phyloP scores from a whole-genome alignment of 2,113 vertebrate species.

The Neolamprologus kungweensis region DNA sequence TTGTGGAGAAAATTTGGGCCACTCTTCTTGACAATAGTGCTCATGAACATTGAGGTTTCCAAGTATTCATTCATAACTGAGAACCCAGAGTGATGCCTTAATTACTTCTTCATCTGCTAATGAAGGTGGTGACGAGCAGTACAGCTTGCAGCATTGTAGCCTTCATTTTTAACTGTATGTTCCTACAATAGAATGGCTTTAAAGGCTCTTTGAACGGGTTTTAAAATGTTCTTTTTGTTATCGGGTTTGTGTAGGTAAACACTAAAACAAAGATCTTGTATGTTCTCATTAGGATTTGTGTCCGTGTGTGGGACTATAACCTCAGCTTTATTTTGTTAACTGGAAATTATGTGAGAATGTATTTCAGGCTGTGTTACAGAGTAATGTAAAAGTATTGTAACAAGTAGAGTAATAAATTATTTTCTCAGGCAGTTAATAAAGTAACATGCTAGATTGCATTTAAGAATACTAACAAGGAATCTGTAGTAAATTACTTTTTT shows the following conservation, averaged over 20 bases:
- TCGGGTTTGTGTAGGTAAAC: background rate
- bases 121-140: background rate
- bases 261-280: background rate
- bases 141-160: background rate
- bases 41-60: background rate
- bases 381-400: fast-evolving
- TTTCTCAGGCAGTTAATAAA: background rate
- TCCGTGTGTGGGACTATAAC: fast-evolving
- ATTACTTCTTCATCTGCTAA: background rate
- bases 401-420: background rate
- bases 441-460: background rate
- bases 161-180: background rate
- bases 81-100: background rate
- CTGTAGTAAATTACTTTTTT: background rate
- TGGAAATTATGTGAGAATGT: background rate
- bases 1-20: background rate
- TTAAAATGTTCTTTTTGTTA: background rate
- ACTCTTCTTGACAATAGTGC: background rate
- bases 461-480: background rate
- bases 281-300: background rate
- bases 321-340: background rate
- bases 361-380: background rate
- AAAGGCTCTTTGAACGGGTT: background rate
- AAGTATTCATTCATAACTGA: background rate
- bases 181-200: background rate